phyloP scores from a whole-genome alignment of 2,888 invertebrate species.

The Ernsta delagoae region DNA sequence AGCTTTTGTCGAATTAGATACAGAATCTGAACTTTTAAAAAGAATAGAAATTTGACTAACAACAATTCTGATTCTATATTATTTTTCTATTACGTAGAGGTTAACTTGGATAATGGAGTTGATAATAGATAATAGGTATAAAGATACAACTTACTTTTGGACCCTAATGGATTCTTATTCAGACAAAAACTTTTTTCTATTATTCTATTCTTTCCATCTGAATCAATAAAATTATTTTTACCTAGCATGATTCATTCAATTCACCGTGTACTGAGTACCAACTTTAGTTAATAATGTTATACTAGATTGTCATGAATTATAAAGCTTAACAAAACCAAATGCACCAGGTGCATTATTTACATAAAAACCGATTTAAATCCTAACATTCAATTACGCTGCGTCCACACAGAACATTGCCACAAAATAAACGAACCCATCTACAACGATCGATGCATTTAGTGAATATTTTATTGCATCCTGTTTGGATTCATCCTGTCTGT shows the following conservation, averaged over 20 bases:
- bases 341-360: slow-evolving; percentile 5
- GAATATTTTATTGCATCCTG: slow-evolving; percentile 37
- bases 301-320: too few species aligned
- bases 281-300: too few species aligned
- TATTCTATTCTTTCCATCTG: too few species aligned
- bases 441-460: slow-evolving; percentile 32
- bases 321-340: not conserved
- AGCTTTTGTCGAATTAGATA: slow-evolving; percentile 15
- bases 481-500: slow-evolving; percentile 33
- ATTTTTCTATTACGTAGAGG: not conserved
- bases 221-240: too few species aligned
- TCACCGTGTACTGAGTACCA: too few species aligned
- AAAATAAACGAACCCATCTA: slow-evolving; percentile 30
- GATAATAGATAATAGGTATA: too few species aligned
- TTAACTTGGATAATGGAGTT: not conserved
- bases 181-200: too few species aligned
- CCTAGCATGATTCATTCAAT: too few species aligned
- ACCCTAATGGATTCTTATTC: too few species aligned
- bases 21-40: slow-evolving; percentile 5
- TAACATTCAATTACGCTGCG: slow-evolving; percentile 26
- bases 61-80: not conserved
- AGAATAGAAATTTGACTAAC: not conserved
- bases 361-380: slow-evolving; percentile 20
- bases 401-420: slow-evolving; percentile 18
- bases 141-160: too few species aligned